A percentile compares a stretch with the other conserved stretches of the same genome.
These are phyloP conservation scores for Hydrochoerus hydrochaeris DNA, from an alignment of 2,113 vertebrate species.

Conservation along the genomic window DNA sequence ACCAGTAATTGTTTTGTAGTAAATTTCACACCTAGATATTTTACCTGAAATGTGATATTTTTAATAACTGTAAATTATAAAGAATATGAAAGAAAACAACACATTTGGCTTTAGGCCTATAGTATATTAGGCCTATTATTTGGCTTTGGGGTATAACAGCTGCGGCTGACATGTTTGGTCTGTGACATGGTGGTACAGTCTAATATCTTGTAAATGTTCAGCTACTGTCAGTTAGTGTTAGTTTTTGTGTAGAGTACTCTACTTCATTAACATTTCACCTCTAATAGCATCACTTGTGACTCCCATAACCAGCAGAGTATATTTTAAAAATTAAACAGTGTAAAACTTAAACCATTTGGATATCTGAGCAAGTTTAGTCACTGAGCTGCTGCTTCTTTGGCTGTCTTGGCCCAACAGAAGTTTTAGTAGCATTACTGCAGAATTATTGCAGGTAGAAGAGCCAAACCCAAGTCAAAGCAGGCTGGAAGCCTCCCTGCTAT, in stretches of 20 bases:
- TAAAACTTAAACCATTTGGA: neutral
- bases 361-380: neutral
- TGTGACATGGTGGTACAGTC: neutral
- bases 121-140: neutral
- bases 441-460: neutral
- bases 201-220: neutral
- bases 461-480: neutral
- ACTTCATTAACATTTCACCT: neutral
- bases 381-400: neutral
- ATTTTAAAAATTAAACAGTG: constrained; percentile 22
- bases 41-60: neutral
- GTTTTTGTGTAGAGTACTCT: neutral
- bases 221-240: neutral
- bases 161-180: neutral
- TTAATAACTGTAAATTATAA: constrained; percentile 34
- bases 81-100: neutral
- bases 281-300: neutral
- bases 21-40: constrained; percentile 55
- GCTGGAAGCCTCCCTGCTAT: neutral
- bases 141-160: neutral
- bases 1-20: constrained; percentile 1
- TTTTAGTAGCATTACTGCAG: neutral
- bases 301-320: neutral
- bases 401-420: neutral
- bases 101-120: neutral